Evolutionary conservation across 2,797 vertebrate genomes (phyloP).

Genomic region (Columba guinea): DNA sequence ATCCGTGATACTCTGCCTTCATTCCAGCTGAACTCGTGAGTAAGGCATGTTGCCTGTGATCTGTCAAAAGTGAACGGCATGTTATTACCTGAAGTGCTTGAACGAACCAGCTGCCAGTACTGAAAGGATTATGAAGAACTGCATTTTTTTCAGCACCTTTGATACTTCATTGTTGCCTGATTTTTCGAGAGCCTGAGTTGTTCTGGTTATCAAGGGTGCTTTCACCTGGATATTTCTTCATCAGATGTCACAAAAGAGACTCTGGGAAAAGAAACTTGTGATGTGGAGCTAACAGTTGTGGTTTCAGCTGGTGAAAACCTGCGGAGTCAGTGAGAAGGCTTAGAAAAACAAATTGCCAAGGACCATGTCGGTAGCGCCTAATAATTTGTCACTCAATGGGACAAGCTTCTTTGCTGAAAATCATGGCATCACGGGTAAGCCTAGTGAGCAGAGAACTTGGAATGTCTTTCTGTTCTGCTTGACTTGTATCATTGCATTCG

Average conservation of each 20-base stretch:
- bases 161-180: not conserved
- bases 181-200: conserved; percentile 28
- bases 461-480: conserved; percentile 84
- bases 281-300: conserved; percentile 18
- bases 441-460: conserved; percentile 71
- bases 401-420: conserved; percentile 74
- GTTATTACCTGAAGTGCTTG: not conserved
- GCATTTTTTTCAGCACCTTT: not conserved
- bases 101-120: not conserved
- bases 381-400: conserved; percentile 81
- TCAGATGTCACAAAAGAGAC: not conserved
- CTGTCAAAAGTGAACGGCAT: conserved; percentile 6
- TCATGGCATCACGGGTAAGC: conserved; percentile 67
- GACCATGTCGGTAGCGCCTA: conserved; percentile 80
- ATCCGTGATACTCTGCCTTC: conserved; percentile 15
- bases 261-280: conserved; percentile 48
- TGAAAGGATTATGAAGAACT: not conserved
- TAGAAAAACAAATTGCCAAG: not conserved
- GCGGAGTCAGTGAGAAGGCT: conserved; percentile 50
- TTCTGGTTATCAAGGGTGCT: not conserved
- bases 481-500: conserved; percentile 81
- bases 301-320: conserved; percentile 46
- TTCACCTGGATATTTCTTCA: not conserved
- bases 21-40: conserved; percentile 18
- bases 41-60: conserved; percentile 12